Conservation (phyloP, 92 coral and sea anemone genomes). For the Heliopora coerulea region DNA sequence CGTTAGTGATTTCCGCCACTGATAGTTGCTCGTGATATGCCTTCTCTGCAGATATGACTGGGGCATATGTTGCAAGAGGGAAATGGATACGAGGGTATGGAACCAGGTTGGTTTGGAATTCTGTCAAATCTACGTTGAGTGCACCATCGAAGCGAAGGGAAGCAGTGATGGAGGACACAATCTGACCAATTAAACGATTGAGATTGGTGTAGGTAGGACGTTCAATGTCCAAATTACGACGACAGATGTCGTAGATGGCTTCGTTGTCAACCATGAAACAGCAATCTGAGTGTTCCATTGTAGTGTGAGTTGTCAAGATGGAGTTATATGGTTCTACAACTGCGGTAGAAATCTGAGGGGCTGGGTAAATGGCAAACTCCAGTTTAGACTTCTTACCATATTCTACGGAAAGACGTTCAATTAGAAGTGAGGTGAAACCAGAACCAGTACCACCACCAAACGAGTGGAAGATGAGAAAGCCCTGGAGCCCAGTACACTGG, state of each 20-base stretch:
- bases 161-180: constrained; percentile 89
- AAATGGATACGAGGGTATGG: constrained; percentile 87
- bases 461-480: constrained; percentile 87
- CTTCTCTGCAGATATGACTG: constrained; percentile 74
- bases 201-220: constrained; percentile 95
- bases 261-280: constrained; percentile 95
- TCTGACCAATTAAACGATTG: constrained; percentile 93
- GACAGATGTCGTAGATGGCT: constrained; percentile 91
- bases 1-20: constrained; percentile 69
- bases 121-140: constrained; percentile 79
- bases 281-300: constrained; percentile 90
- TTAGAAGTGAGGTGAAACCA: constrained; percentile 81
- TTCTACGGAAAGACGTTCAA: constrained; percentile 89
- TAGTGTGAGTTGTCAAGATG: constrained; percentile 84
- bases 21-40: constrained; percentile 80
- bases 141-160: constrained; percentile 94
- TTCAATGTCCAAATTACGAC: constrained; percentile 83
- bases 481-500: constrained; percentile 92
- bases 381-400: constrained; percentile 88
- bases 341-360: constrained; percentile 89
- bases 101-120: constrained; percentile 90
- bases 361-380: constrained; percentile 87
- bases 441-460: constrained; percentile 92
- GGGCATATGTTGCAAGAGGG: constrained; percentile 83
- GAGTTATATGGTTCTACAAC: constrained; percentile 93